Conservation (phyloP, 30 jellyfish, hydroid and myxozoan species). For the Turritopsis rubra region DNA sequence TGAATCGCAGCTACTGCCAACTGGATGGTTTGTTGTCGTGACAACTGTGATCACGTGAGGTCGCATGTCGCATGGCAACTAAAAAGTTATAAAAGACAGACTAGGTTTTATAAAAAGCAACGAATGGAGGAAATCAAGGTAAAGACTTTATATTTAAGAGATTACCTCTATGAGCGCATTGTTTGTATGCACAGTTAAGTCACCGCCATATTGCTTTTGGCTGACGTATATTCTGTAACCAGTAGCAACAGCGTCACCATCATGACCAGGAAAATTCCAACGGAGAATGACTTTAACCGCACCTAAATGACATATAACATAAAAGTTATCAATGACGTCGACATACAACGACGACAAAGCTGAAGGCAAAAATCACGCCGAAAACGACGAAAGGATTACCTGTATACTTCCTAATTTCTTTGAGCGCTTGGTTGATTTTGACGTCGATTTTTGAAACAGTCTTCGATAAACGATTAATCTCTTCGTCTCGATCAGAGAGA, state of each 20-base stretch:
- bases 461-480: slow-evolving; percentile 29
- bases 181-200: slow-evolving; percentile 29
- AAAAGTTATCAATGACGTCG: slow-evolving; percentile 2
- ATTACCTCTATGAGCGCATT: slow-evolving; percentile 37
- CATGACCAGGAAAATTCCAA: slow-evolving; percentile 63
- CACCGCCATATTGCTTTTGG: slow-evolving; percentile 31
- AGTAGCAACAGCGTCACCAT: slow-evolving; percentile 47
- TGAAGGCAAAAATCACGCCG: neutral
- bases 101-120: neutral
- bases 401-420: slow-evolving; percentile 23
- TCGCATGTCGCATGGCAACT: slow-evolving; percentile 47
- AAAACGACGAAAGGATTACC: slow-evolving; percentile 17
- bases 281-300: slow-evolving; percentile 22
- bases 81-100: neutral
- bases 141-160: neutral
- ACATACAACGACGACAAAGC: neutral
- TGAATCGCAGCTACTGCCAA: slow-evolving; percentile 40
- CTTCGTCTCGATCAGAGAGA: slow-evolving; percentile 42
- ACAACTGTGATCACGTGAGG: slow-evolving; percentile 31
- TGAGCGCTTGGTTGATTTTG: slow-evolving; percentile 20
- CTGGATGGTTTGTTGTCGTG: slow-evolving; percentile 58
- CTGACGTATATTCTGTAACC: slow-evolving; percentile 28
- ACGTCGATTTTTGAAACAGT: slow-evolving; percentile 23
- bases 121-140: neutral
- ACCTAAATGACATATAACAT: slow-evolving; percentile 14